Evolutionary conservation across 2,888 invertebrate species (phyloP).

Genomic region (Ceriagrion tenellum): DNA sequence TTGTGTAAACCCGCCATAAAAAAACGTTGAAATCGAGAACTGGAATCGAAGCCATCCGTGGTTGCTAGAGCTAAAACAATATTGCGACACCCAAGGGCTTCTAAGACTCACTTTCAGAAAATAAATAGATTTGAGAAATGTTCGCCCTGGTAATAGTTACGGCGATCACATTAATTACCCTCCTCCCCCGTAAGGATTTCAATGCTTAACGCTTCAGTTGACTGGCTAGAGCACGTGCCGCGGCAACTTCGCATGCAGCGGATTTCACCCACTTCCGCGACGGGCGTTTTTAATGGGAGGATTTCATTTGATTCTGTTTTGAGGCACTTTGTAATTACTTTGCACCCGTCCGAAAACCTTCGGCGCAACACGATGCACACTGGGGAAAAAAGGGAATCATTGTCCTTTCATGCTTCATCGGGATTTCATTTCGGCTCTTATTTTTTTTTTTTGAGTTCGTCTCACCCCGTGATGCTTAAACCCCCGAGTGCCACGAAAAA

Average conservation of each 20-base stretch:
- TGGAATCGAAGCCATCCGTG: too few relatives aligned
- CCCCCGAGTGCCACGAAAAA: background rate
- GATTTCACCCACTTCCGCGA: background rate
- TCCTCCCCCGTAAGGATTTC: background rate
- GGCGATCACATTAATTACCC: background rate
- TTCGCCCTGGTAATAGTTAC: too few relatives aligned
- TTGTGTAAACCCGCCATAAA: too few relatives aligned
- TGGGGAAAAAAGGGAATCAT: background rate
- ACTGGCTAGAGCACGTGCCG: background rate
- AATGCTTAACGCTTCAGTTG: background rate
- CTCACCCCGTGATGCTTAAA: background rate
- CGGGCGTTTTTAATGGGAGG: background rate
- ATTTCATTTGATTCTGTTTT: background rate
- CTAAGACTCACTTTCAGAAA: too few relatives aligned
- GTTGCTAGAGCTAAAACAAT: too few relatives aligned
- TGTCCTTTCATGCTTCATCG: background rate
- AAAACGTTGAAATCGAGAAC: too few relatives aligned
- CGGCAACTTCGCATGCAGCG: background rate
- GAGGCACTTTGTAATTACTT: too few relatives aligned
- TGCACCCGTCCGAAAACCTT: too few relatives aligned
- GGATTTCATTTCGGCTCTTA: background rate
- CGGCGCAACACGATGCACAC: background rate
- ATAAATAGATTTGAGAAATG: too few relatives aligned
- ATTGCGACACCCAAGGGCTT: too few relatives aligned
- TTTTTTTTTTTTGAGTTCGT: background rate